These are phyloP conservation scores for Brachionus angularis DNA, from an alignment of 1,140 invertebrate genomes.

Conservation along the genomic window DNA sequence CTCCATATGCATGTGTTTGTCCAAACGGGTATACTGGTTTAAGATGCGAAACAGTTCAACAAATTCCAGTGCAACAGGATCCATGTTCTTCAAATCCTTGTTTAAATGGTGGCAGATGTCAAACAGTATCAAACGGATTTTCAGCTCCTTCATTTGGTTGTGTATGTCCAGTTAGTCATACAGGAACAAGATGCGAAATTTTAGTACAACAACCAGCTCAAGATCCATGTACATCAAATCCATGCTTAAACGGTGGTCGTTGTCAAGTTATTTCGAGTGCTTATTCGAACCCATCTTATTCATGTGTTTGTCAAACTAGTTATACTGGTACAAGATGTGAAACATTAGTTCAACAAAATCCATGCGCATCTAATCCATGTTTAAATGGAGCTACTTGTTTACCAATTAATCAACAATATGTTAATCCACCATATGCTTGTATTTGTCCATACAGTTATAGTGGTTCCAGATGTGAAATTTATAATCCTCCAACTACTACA, in stretches of 20 bases:
- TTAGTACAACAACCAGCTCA: not conserved
- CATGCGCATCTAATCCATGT: slow-evolving; percentile 61
- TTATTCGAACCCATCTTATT: not conserved
- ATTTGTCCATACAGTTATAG: slow-evolving; percentile 28
- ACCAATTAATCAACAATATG: not conserved
- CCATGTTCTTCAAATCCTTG: slow-evolving; percentile 20
- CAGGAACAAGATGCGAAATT: slow-evolving; percentile 20
- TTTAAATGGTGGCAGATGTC: slow-evolving; percentile 33
- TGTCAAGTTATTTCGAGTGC: not conserved
- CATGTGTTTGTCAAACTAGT: slow-evolving; percentile 6
- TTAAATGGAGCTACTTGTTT: slow-evolving; percentile 88
- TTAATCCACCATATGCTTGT: slow-evolving; percentile 34
- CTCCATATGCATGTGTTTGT: slow-evolving; percentile 63
- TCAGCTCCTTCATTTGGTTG: slow-evolving; percentile 63
- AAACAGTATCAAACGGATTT: not conserved
- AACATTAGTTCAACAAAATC: slow-evolving; percentile 16
- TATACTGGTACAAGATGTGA: slow-evolving; percentile 37
- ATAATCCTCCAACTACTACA: not conserved
- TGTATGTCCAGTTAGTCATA: slow-evolving; percentile 34
- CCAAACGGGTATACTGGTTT: slow-evolving; percentile 66
- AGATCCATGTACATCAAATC: not conserved
- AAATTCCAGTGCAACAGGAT: slow-evolving; percentile 10
- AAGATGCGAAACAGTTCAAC: slow-evolving; percentile 62
- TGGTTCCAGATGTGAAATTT: slow-evolving; percentile 27
- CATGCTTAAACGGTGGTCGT: slow-evolving; percentile 14